phyloP scores from a whole-genome alignment of 2,888 invertebrate species.

The Adela reaumurella region DNA sequence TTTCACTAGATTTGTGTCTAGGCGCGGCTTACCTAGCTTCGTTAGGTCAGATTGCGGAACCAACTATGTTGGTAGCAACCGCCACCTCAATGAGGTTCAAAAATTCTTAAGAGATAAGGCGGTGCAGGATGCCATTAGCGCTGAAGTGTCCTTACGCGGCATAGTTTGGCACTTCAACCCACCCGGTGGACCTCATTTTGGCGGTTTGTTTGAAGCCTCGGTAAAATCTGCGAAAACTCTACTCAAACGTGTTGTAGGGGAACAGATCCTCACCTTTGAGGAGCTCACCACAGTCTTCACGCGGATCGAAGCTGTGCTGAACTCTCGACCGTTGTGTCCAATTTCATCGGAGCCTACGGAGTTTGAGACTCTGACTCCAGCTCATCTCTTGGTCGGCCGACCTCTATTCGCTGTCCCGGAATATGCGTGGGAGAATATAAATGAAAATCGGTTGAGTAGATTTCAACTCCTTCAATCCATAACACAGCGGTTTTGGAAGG shows the following conservation, averaged over 20 bases:
- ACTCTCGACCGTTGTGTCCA: slow-evolving; percentile 1
- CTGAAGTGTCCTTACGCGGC: no score
- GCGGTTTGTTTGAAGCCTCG: slow-evolving; percentile 3
- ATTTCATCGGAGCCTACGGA: slow-evolving; percentile 1
- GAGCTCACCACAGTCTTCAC: not conserved
- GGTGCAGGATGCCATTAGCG: no score
- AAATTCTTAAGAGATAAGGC: slow-evolving; percentile 1
- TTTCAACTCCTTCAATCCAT: slow-evolving; percentile 9
- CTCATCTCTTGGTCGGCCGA: slow-evolving; percentile 12
- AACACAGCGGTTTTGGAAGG: slow-evolving; percentile 10
- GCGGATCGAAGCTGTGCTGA: not conserved
- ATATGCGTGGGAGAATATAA: slow-evolving; percentile 5
- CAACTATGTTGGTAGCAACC: slow-evolving; percentile 9
- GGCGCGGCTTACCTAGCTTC: slow-evolving; percentile 4
- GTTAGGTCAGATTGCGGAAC: slow-evolving; percentile 7
- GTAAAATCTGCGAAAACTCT: slow-evolving; percentile 3
- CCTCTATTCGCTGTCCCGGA: slow-evolving; percentile 9
- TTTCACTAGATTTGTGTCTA: slow-evolving; percentile 7
- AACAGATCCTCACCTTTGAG: slow-evolving; percentile 4
- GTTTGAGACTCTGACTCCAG: slow-evolving; percentile 8
- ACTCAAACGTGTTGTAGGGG: slow-evolving; percentile 2
- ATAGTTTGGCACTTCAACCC: not conserved
- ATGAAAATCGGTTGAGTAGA: slow-evolving; percentile 7
- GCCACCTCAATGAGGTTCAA: slow-evolving; percentile 4
- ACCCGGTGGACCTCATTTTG: slow-evolving; percentile 3